A percentile compares a stretch with the other conserved stretches of the same genome.
Evolutionary conservation across 2,888 invertebrate species (phyloP).

Genomic region (Torymus tubicola): DNA sequence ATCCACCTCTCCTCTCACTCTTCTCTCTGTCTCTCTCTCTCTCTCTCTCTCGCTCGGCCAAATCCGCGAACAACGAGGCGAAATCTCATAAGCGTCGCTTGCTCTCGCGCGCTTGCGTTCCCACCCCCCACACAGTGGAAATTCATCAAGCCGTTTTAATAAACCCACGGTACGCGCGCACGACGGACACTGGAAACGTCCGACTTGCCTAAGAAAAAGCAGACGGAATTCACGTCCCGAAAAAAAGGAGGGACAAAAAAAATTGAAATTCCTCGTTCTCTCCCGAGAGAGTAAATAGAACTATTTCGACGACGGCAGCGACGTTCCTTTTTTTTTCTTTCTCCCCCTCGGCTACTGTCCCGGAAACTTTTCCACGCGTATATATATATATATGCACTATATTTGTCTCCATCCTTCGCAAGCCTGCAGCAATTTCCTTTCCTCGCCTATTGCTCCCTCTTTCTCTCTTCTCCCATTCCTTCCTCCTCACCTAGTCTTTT

Average conservation of each 20-base stretch:
- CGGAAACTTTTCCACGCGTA: constrained; percentile 28
- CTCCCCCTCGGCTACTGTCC: neutral
- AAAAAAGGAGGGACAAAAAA: constrained; percentile 39
- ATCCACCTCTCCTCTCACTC: no score
- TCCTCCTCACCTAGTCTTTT: neutral
- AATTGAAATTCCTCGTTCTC: constrained; percentile 27
- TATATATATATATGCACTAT: constrained; percentile 16
- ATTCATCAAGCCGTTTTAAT: no score
- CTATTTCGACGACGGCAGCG: constrained; percentile 14
- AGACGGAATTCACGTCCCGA: no score
- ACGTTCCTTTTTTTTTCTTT: neutral
- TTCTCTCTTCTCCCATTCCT: neutral
- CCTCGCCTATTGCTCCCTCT: neutral
- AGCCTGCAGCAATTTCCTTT: constrained; percentile 45
- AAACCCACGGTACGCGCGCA: no score
- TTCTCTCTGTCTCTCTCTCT: no score
- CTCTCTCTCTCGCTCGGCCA: no score
- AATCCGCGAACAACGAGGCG: no score
- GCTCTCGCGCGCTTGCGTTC: no score
- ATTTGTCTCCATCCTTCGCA: constrained; percentile 43
- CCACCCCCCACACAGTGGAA: no score
- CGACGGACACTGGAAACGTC: no score
- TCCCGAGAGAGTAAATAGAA: constrained; percentile 37
- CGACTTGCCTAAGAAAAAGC: no score
- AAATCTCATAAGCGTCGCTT: no score